These are phyloP conservation scores for Chironomus striatipennis DNA, from an alignment of 1,140 invertebrate genomes.

Conservation along the genomic window DNA sequence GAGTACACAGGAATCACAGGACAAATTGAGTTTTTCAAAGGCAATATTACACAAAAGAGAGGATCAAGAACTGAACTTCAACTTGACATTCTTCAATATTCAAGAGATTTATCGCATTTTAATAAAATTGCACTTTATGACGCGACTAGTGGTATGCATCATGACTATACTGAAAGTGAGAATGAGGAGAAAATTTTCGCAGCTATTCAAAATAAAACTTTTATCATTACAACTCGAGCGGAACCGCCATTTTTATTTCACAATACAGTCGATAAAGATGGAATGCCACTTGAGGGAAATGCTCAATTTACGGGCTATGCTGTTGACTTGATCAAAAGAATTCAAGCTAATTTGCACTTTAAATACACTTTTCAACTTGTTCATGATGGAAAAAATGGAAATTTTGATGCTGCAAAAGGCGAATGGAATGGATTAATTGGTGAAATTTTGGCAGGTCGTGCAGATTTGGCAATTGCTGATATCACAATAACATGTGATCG, in stretches of 20 bases:
- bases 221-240: neutral
- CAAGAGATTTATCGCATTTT: neutral
- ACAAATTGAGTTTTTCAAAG: neutral
- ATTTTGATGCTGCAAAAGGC: slow-evolving; percentile 48
- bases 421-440: slow-evolving; percentile 81
- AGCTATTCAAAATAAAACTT: neutral
- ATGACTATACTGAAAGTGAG: neutral
- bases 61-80: neutral
- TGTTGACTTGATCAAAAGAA: neutral
- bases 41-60: neutral
- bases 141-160: neutral
- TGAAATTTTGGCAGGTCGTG: slow-evolving; percentile 64
- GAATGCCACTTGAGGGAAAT: neutral
- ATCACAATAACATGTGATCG: slow-evolving; percentile 80
- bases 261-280: neutral
- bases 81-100: neutral
- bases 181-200: neutral
- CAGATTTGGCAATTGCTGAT: slow-evolving; percentile 68
- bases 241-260: neutral
- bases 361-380: neutral
- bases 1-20: neutral
- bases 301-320: neutral
- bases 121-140: neutral
- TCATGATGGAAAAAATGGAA: slow-evolving; percentile 31
- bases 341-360: neutral